Evolutionary conservation across 2,888 invertebrate species (phyloP), one percentile per base, ranked within the genome.

Genomic region (Brachyptera putata): DNA sequence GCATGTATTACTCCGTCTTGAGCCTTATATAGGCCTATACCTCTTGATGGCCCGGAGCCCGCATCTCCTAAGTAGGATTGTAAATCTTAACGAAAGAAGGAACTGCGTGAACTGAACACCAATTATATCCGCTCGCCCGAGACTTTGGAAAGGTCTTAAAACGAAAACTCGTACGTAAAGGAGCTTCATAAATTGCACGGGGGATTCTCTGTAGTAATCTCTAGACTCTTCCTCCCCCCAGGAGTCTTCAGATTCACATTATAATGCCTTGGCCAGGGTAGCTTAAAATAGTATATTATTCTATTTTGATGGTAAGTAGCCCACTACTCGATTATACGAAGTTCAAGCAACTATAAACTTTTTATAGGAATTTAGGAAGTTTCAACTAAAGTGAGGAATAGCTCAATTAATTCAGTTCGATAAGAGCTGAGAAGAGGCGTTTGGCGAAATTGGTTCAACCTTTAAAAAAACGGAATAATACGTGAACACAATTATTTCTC

Each of bases 211-310:
- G 30, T 39, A 25, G 30, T 57, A 57, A 60, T 60, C 60, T n/a
- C n/a, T n/a, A 34, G 55, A 22, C 59, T 55, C 59, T 53, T 24
- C 53, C 24, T 30, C 39, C 57, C n/a, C 48, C 34, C 30, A 60
- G 49, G 57, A 57, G 50, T n/a, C n/a, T n/a, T n/a, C n/a, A n/a
- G n/a, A n/a, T n/a, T n/a, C 49, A 50, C 50, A 61, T 61, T 61
- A 61, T 61, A 39, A 50, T 56, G 41, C 57, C 48, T 21, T 49
- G 50, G 30, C 61, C 53, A 41, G 24, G 16, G 61, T 49, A 50
- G 57, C 57, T 57, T 56, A 57, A 50, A 57, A 61, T 61, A 41
- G 9, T 61, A 50, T 61, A 61, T 61, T 61, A 57, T 61, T 39
- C 50, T 36, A 57, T 57, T 48, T 61, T 34, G 34, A 50, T 37